Evolutionary conservation across 2,113 vertebrate genomes (phyloP).

Genomic region (Odocoileus virginianus): DNA sequence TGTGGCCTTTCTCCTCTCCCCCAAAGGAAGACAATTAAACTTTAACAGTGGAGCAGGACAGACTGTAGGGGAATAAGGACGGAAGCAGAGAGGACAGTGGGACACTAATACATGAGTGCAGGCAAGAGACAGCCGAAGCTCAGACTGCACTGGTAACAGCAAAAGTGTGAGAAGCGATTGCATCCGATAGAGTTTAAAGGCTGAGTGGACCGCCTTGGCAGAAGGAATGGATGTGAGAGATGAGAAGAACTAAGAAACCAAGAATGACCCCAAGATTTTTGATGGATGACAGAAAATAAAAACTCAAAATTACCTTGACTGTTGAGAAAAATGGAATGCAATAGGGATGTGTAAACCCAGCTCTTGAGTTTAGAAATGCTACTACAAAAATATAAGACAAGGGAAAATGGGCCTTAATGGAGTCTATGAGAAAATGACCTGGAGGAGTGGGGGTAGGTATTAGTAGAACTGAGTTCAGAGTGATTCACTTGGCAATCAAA

Average conservation of each 20-base stretch:
- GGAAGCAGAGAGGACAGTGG: neutral
- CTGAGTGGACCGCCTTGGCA: neutral
- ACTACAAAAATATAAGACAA: neutral
- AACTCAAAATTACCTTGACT: neutral
- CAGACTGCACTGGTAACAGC: neutral
- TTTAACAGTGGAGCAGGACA: neutral
- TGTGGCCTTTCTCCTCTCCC: neutral
- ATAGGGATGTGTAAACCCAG: neutral
- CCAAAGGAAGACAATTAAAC: neutral
- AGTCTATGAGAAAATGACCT: neutral
- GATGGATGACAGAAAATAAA: neutral
- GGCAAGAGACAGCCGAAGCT: neutral
- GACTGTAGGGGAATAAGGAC: neutral
- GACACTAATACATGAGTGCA: neutral
- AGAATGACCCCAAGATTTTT: neutral
- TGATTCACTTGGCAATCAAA: neutral
- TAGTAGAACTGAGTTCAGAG: neutral
- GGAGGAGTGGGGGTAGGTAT: neutral
- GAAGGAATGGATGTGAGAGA: neutral
- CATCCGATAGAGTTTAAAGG: neutral
- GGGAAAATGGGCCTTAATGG: neutral
- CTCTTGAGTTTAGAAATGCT: neutral
- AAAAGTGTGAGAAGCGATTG: neutral
- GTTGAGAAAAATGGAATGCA: constrained; percentile 6
- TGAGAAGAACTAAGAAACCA: neutral